Percentiles rank a stretch among this genome's conserved stretches.
Evolutionary conservation across 2,113 vertebrate genomes (phyloP).

Genomic region (Nothoprocta pentlandii): DNA sequence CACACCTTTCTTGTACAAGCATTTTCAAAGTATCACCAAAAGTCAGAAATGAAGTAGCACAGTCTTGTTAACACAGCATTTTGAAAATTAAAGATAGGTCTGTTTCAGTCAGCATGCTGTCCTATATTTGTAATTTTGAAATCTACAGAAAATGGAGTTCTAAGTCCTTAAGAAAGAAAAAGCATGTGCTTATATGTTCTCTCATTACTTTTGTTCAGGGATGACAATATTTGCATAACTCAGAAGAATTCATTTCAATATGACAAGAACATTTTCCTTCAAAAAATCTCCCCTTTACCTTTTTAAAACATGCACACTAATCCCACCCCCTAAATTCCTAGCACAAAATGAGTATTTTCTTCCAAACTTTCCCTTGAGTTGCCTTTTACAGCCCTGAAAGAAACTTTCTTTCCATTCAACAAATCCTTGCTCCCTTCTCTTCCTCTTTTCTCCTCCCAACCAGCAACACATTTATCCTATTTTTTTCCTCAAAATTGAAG

Average conservation of each 20-base stretch:
- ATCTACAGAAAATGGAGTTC: not conserved
- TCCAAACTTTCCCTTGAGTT: not conserved
- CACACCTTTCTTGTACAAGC: not conserved
- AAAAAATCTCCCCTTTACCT: not conserved
- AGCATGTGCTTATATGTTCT: not conserved
- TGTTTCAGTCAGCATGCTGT: not conserved
- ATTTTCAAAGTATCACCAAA: not conserved
- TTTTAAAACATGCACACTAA: not conserved
- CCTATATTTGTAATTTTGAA: not conserved
- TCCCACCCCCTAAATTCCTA: not conserved
- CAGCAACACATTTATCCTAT: not conserved
- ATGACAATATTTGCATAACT: not conserved
- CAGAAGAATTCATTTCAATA: not conserved
- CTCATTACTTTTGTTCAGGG: not conserved
- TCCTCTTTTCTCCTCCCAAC: not conserved
- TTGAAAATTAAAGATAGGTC: conserved; percentile 26
- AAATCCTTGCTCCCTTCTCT: not conserved
- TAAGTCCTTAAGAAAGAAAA: not conserved
- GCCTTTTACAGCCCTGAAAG: not conserved
- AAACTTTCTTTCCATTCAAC: not conserved
- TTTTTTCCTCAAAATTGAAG: not conserved
- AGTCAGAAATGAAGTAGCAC: not conserved
- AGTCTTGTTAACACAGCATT: not conserved
- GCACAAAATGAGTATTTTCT: not conserved
- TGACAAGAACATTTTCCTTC: not conserved